Evolutionary conservation across 2,888 invertebrate genomes (phyloP), one percentile per base, ranked within the genome.

Genomic region (Serripes groenlandicus): DNA sequence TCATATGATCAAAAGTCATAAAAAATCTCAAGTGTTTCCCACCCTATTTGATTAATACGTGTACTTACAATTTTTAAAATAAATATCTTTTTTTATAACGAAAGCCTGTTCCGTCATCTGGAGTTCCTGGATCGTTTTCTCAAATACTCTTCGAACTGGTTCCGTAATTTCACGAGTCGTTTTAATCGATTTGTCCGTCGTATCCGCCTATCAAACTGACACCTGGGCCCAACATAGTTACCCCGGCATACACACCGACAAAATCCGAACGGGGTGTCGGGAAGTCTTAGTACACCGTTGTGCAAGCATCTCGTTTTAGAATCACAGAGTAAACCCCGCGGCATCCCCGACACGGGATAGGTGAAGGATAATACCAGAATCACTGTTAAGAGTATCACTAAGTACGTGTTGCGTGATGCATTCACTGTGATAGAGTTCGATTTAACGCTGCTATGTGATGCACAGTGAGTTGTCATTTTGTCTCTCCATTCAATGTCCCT

Each of bases 181-280:
- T 83, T 86, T n/a, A 83, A 60, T 62, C 83, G 58, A 69, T 86
- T 83, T 0, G 76, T 42, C 56, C 78, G 49, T 64, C 82, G 35
- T 18, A 82, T 66, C 7, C 82, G 70, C 58, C 81, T 69, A 69
- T 74, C 77, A 28, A 87, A 85, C 76, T 88, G 83, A 49, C 88
- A 88, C 52, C 85, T 60, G 11, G 83, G 82, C 30, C 88, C 88
- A 21, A 81, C 85, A 69, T 66, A 88, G 37, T 74, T 72, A 11
- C 72, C 35, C 3, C 54, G 64, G 72, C 88, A 88, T 23, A 74
- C 72, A 69, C 88, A 88, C 49, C 76, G 79, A 66, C 88, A 88
- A 60, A 80, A 88, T 21, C 80, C 88, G 68, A 88, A 88, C 23
- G 86, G 81, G 21, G 83, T 83, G n/a, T 79, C 83, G 4, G 88